Evolutionary conservation across 2,113 vertebrate genomes (phyloP).

Genomic region (Gobio gobio): DNA sequence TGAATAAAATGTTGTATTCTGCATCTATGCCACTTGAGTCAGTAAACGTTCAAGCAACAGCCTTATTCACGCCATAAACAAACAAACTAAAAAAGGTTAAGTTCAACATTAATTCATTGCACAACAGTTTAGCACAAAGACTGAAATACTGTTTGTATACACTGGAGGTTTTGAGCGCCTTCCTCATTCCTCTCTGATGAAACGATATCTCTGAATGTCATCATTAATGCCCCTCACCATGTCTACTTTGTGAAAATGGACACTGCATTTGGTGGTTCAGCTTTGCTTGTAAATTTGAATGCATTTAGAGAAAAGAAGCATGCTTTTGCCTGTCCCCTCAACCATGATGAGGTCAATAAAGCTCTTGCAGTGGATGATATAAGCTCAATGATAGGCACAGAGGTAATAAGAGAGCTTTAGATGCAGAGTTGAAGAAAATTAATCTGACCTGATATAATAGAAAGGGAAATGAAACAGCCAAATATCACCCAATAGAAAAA

Average conservation of each 20-base stretch:
- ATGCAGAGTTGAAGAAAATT: constrained; percentile 62
- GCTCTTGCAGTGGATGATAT: constrained; percentile 35
- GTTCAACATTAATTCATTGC: too few species aligned
- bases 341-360: constrained; percentile 37
- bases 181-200: too few species aligned
- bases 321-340: constrained; percentile 11
- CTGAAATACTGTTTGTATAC: too few species aligned
- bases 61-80: too few species aligned
- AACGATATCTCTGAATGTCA: constrained; percentile 20
- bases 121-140: too few species aligned
- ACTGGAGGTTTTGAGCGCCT: too few species aligned
- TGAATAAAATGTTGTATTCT: not conserved
- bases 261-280: constrained; percentile 41
- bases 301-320: constrained; percentile 39
- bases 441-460: constrained; percentile 58
- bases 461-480: constrained; percentile 59
- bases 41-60: not conserved
- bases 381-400: constrained; percentile 39
- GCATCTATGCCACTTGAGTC: not conserved
- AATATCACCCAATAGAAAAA: constrained; percentile 71
- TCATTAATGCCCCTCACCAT: constrained; percentile 37
- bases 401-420: constrained; percentile 58
- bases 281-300: constrained; percentile 44
- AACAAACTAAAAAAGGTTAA: too few species aligned
- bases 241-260: constrained; percentile 49